These are phyloP conservation scores for Sialia sialis DNA, from an alignment of 2,113 vertebrate species.

Conservation along the genomic window DNA sequence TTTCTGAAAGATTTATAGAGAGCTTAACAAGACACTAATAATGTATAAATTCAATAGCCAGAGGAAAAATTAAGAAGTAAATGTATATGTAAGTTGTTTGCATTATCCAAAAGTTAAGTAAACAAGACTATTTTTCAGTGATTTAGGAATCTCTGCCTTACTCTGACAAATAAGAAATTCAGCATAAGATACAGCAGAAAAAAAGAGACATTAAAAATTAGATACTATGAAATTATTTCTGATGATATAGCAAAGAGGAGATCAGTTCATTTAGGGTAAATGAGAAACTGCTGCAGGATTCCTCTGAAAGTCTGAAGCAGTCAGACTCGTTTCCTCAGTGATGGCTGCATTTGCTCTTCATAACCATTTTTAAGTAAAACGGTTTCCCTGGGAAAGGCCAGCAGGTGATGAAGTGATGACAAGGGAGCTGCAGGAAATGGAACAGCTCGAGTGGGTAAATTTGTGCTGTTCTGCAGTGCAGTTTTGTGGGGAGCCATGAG, in stretches of 20 bases:
- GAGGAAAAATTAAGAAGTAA: neutral
- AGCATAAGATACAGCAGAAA: neutral
- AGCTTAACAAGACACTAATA: neutral
- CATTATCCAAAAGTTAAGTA: neutral
- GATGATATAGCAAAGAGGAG: neutral
- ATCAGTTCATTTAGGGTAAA: neutral
- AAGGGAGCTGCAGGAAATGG: neutral
- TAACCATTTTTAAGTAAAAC: neutral
- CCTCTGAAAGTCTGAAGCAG: neutral
- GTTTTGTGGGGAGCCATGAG: neutral
- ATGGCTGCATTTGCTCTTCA: neutral
- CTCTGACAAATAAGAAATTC: neutral
- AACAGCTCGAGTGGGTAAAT: neutral
- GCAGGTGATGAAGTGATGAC: neutral
- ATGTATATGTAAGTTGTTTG: neutral
- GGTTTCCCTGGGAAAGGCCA: neutral
- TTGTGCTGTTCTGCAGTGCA: neutral
- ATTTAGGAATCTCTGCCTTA: neutral
- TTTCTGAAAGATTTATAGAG: neutral
- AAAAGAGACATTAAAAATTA: neutral
- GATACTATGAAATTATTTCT: neutral
- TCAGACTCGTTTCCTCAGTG: neutral
- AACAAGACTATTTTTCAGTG: neutral
- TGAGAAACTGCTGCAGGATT: neutral
- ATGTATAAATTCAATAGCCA: neutral